Evolutionary conservation across 2,797 vertebrate genomes (phyloP), one percentile per base, ranked within the genome.

Genomic region (Lacerta bilineata): DNA sequence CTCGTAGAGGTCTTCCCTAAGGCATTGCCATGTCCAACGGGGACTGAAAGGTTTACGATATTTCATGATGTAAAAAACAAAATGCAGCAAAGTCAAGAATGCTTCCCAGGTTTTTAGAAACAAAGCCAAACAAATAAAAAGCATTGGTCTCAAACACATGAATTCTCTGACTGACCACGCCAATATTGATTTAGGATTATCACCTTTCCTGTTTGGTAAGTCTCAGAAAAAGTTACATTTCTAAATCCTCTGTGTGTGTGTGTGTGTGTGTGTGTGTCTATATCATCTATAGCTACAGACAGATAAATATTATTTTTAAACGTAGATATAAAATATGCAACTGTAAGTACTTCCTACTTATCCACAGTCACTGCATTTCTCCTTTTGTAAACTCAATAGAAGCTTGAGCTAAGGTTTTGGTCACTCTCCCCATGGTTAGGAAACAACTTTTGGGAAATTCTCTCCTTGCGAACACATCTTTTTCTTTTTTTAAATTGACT

Each of bases 1-100:
- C 89, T 69, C 61, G 13, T 29, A 69, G 46, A 87, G 93, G 88
- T 91, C 92, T 87, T 90, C 90, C 91, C 91, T 84, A 11, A 88
- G 87, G 87, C 87, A 76, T 86, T 88, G 91, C 89, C 90, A 33
- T 71, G 79, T 84, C 88, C 15, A 84, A 86, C 74, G 33, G 39
- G 59, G 33, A 68, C 20, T 84, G 46, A 80, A 29, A 1, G 66
- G 80, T 4, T 33, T 41, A 41, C 20, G 69, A 33, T 27, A 10
- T 13, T 50, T 43, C 59, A 33, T 55, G 3, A 8, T 64, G 9
- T 25, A n/a, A 79, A 55, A 41, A 33, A 39, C 72, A 7, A 23
- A 64, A 61, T 2, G 18, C 13, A 36, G 77, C 13, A 18, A 83
- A 41, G 55, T 8, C 80, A 83, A 61, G 25, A 17, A 27, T 25